Evolutionary conservation across 2,888 invertebrate genomes (phyloP).

Genomic region (Volucella inflata): DNA sequence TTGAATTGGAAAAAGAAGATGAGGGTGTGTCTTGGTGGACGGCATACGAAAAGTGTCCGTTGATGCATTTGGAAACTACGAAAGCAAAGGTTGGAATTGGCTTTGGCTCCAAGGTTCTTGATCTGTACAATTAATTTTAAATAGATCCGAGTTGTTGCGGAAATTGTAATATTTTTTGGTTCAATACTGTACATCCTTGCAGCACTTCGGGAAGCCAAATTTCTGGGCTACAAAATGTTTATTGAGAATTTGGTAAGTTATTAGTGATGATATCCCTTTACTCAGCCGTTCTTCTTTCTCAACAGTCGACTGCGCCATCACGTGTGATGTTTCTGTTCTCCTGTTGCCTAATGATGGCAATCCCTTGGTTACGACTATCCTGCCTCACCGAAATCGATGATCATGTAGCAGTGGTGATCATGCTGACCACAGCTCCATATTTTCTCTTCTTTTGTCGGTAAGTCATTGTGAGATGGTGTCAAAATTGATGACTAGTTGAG

Average conservation of each 20-base stretch:
- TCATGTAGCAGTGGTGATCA: constrained; percentile 94
- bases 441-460: constrained; percentile 98
- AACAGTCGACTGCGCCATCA: constrained; percentile 93
- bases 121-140: constrained; percentile 27
- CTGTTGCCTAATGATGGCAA: constrained; percentile 93
- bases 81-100: constrained; percentile 79
- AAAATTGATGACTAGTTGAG: not conserved
- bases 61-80: constrained; percentile 82
- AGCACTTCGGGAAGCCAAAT: constrained; percentile 93
- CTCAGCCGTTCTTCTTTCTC: constrained; percentile 46
- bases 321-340: constrained; percentile 97
- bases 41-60: constrained; percentile 82
- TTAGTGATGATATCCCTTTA: not conserved
- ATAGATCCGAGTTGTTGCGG: constrained; percentile 90
- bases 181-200: constrained; percentile 93
- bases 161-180: constrained; percentile 91
- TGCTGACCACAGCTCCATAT: constrained; percentile 97
- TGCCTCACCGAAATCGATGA: constrained; percentile 96
- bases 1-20: constrained; percentile 79
- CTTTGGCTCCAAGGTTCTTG: not conserved
- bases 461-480: constrained; percentile 13
- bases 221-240: constrained; percentile 96
- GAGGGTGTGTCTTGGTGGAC: constrained; percentile 81
- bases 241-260: constrained; percentile 94
- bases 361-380: constrained; percentile 92